A percentile compares a stretch with the other conserved stretches of the same genome.
These are phyloP conservation scores for Mesochorus sp. DNA, from an alignment of 2,888 invertebrate genomes.

Conservation along the genomic window DNA sequence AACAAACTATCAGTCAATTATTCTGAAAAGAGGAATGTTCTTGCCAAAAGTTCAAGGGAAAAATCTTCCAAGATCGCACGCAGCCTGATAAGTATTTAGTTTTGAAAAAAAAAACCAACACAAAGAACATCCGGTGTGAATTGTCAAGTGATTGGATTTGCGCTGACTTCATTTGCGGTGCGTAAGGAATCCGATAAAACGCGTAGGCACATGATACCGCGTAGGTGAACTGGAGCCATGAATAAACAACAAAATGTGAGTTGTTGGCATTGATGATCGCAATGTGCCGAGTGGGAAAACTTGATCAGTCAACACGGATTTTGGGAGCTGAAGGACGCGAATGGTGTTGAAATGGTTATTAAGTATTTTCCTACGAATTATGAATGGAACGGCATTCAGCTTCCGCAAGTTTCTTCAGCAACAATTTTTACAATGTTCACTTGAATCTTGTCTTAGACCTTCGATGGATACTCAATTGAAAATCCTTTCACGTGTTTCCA, in stretches of 20 bases:
- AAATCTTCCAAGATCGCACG: background rate
- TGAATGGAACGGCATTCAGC: background rate
- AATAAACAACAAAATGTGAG: conserved; percentile 7
- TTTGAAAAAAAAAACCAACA: background rate
- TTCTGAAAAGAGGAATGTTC: conserved; percentile 60
- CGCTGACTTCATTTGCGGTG: background rate
- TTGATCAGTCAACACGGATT: background rate
- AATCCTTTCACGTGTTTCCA: background rate
- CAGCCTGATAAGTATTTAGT: too few species aligned
- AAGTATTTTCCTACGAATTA: background rate
- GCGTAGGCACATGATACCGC: background rate
- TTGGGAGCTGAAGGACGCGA: background rate
- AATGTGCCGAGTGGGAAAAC: background rate
- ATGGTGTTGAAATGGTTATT: background rate
- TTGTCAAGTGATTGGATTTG: background rate
- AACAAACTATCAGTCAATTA: conserved; percentile 73
- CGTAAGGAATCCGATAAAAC: background rate
- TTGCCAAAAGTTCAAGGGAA: background rate
- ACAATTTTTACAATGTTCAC: too few species aligned
- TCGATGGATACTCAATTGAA: background rate
- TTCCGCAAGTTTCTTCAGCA: background rate
- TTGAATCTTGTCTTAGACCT: too few species aligned
- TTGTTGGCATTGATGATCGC: background rate
- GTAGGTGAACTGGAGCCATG: background rate
- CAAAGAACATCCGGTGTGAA: background rate